Conservation (phyloP, 2,113 vertebrate genomes). For the Nerophis lumbriciformis region DNA sequence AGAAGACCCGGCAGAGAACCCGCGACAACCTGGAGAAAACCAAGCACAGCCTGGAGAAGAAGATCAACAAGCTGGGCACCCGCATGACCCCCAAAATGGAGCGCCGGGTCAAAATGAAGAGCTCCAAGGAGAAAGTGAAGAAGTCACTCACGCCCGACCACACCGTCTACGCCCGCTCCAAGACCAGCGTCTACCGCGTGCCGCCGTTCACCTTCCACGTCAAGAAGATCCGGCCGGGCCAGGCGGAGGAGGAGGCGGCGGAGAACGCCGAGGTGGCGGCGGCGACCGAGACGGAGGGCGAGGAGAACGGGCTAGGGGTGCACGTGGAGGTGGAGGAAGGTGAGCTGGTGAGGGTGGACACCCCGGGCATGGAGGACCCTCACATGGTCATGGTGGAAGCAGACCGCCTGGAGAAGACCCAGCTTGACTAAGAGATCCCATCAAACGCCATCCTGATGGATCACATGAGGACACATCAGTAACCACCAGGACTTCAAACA, state of each 20-base stretch:
- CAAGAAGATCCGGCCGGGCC: conserved; percentile 93
- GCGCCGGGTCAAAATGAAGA: conserved; percentile 87
- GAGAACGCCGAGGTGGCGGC: conserved; percentile 85
- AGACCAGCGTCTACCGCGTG: conserved; percentile 90
- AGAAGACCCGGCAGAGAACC: conserved; percentile 87
- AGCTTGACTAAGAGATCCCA: conserved; percentile 55
- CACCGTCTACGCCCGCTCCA: conserved; percentile 82
- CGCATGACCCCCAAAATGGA: conserved; percentile 88
- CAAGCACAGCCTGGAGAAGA: conserved; percentile 87
- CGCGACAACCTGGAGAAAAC: conserved; percentile 95
- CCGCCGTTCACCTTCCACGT: conserved; percentile 97
- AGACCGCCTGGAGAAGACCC: conserved; percentile 74
- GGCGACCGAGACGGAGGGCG: conserved; percentile 76
- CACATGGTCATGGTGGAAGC: conserved; percentile 82
- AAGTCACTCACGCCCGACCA: conserved; percentile 93
- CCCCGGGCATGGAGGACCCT: conserved; percentile 81
- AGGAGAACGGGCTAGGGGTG: conserved; percentile 64
- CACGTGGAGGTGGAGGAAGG: conserved; percentile 72
- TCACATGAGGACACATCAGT: conserved; percentile 23
- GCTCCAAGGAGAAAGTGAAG: conserved; percentile 86
- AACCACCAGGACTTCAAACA: conserved; percentile 43
- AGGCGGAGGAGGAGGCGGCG: conserved; percentile 80
- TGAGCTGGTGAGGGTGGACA: conserved; percentile 83
- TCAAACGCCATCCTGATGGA: conserved; percentile 2
- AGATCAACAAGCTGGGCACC: conserved; percentile 90